phyloP scores from a whole-genome alignment of 2,113 vertebrate genomes.

The Tretioscincus oriximinensis region DNA sequence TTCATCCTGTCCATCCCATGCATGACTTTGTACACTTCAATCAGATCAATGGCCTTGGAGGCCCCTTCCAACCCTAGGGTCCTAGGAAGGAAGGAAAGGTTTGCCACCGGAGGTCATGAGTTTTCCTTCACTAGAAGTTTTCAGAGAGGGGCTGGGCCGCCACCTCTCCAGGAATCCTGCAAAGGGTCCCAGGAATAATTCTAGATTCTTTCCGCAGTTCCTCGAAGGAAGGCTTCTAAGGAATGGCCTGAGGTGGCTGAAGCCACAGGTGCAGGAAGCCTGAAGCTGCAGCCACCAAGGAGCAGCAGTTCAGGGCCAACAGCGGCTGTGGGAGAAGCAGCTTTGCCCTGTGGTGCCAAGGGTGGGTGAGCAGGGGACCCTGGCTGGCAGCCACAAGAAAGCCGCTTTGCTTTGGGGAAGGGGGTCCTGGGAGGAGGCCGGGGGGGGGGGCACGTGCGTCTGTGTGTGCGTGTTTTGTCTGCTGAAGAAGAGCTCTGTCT shows the following conservation, averaged over 20 bases:
- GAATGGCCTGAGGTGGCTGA: not conserved
- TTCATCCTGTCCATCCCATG: not conserved
- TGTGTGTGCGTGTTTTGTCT: too few species aligned
- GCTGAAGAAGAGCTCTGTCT: not conserved
- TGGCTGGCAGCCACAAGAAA: not conserved
- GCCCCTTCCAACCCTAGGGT: not conserved
- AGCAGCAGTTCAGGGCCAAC: conserved; percentile 4
- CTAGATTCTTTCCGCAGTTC: too few species aligned
- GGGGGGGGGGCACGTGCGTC: too few species aligned
- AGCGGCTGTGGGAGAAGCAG: not conserved
- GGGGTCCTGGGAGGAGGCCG: not conserved
- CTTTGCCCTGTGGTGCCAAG: too few species aligned
- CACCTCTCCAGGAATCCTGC: too few species aligned
- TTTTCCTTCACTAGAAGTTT: too few species aligned
- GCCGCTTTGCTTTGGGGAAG: not conserved
- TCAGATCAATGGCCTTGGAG: too few species aligned
- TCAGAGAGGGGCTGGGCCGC: too few species aligned
- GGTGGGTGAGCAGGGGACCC: not conserved
- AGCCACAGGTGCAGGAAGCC: not conserved
- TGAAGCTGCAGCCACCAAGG: not conserved
- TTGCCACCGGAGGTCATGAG: too few species aligned
- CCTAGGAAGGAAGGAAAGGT: not conserved
- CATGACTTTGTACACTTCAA: too few species aligned
- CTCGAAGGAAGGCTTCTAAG: too few species aligned
- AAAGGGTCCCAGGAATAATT: too few species aligned